Evolutionary conservation across 1,140 invertebrate genomes (phyloP), one percentile per base, ranked within the genome.

Genomic region (Coelopa frigida): DNA sequence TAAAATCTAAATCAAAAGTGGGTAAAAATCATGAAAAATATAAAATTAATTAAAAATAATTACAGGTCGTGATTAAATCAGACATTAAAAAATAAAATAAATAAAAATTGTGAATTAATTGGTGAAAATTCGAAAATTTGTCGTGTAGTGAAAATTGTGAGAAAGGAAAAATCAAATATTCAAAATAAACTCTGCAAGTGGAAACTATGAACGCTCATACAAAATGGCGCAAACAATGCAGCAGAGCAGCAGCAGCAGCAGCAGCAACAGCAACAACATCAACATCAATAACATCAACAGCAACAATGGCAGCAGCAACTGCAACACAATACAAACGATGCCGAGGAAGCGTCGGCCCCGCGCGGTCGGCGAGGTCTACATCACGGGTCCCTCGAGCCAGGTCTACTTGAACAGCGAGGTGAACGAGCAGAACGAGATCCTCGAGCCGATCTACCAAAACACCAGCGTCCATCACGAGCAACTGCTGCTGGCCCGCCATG

Each of bases 291-390:
- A 27, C 21, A 41, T n/a, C n/a, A n/a, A n/a, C n/a, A 41, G 20
- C 18, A 18, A 23, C 5, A 49, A 53, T 52, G 51, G 52, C 51
- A 45, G 53, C 32, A 56, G 44, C 44, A 54, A 49, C 53, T 49
- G 47, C 39, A 50, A 35, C 37, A 52, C 31, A 8, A 27, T 51
- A 11, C 44, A 52, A 10, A 67, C 66, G 11, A 37, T 68, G 45
- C 65, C 66, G 31, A 54, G 66, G 22, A 64, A 64, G 22, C 54
- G 66, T n/a, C 51, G 66, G 20, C 62, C 65, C 2, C 59, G 63
- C 12, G 66, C 66, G 20, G 61, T 50, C 22, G 66, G 66, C 45
- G 66, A 69, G 49, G 66, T 69, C 12, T 54, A 53, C 23, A 55
- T 69, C 40, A 62, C 65, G 15, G 54, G 57, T 24, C 53, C 62